Conservation (phyloP, 23 tunicate species). For the Corella eumyota region DNA sequence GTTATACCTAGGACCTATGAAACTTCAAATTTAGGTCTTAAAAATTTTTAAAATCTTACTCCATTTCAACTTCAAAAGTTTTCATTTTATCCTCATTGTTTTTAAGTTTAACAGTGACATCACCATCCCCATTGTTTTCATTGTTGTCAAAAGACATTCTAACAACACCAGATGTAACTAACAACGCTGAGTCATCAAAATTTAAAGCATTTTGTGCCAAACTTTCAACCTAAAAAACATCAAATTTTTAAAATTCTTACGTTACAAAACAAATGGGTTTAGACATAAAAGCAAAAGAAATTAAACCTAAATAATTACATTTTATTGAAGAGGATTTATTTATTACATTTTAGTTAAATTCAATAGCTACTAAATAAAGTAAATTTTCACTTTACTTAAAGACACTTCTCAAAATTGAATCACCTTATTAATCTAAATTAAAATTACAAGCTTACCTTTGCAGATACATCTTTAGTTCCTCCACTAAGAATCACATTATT, state of each 20-base stretch:
- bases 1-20: too few species aligned
- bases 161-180: constrained; percentile 19
- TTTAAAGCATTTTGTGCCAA: constrained; percentile 19
- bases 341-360: too few species aligned
- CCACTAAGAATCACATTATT: neutral
- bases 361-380: too few species aligned
- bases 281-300: too few species aligned
- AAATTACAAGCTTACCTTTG: constrained; percentile 3
- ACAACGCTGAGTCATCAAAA: constrained; percentile 17
- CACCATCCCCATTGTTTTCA: neutral
- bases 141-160: neutral
- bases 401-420: too few species aligned
- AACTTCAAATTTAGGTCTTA: neutral
- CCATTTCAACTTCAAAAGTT: neutral
- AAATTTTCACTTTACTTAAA: too few species aligned
- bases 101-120: constrained; percentile 8
- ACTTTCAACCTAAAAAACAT: constrained; percentile 8
- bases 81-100: neutral
- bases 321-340: too few species aligned
- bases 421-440: too few species aligned
- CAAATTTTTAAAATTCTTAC: neutral
- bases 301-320: too few species aligned
- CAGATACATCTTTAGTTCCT: neutral
- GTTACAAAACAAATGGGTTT: too few species aligned
- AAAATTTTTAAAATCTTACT: neutral